A percentile compares a stretch with the other conserved stretches of the same genome.
Conservation (phyloP, 2,113 vertebrate genomes). For the Lampris megalopsis region DNA sequence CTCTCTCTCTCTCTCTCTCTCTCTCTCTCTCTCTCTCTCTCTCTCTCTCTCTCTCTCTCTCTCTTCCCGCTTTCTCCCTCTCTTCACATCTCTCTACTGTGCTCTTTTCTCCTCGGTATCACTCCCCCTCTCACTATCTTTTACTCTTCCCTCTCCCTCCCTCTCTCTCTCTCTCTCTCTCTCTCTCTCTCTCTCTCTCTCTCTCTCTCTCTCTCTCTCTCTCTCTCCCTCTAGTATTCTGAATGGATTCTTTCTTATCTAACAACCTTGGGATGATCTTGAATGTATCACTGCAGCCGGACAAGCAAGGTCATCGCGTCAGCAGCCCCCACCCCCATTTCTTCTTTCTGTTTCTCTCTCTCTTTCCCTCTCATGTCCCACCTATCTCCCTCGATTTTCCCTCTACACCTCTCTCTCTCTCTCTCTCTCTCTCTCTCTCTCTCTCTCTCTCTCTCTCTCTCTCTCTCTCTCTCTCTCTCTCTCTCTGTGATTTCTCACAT, state of each 20-base stretch:
- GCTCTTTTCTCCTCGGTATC: background rate
- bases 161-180: background rate
- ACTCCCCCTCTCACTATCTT: slow-evolving; percentile 10
- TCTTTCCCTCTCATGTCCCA: slow-evolving; percentile 12
- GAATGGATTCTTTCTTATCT: slow-evolving; percentile 65
- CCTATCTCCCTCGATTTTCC: slow-evolving; percentile 1
- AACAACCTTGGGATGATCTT: slow-evolving; percentile 80
- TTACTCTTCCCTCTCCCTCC: background rate
- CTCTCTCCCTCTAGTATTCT: slow-evolving; percentile 12
- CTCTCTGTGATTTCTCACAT: slow-evolving; percentile 32
- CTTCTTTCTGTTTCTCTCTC: slow-evolving; percentile 32
- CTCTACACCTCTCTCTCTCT: slow-evolving; percentile 38
- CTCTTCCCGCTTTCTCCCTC: slow-evolving; percentile 5
- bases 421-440: slow-evolving; percentile 38
- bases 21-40: slow-evolving; percentile 16
- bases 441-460: slow-evolving; percentile 32
- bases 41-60: slow-evolving; percentile 5
- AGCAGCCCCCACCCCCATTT: slow-evolving; percentile 38
- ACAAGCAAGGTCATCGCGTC: slow-evolving; percentile 64
- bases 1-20: slow-evolving; percentile 1
- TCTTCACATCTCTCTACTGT: background rate
- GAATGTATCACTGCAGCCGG: slow-evolving; percentile 60
- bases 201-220: slow-evolving; percentile 4
- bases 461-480: background rate
- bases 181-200: background rate